Base-by-base conservation (phyloP, 2,888 invertebrate species). In the Lordiphosa fenestrarum region DNA sequence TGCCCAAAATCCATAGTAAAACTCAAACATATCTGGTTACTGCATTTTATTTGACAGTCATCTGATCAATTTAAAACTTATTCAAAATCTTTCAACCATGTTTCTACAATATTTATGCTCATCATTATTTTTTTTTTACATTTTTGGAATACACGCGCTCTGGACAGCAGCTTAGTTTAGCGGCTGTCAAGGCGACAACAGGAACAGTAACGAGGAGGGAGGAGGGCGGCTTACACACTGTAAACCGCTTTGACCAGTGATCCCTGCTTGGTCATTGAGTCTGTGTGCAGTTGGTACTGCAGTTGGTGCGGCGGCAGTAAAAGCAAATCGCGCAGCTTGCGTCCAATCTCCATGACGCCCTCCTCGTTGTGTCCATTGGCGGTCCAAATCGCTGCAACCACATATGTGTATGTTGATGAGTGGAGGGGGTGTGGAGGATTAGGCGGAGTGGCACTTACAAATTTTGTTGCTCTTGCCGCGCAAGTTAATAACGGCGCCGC, bases 401-500 rank as follows among this genome's bases (percentile, higher is more conserved):
- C 2, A 15, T n/a, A 25, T 7, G 19, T 2, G 0, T 23, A 6
- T 3, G 5, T 23, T 1, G 6, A 1, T 10, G 5, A 23, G 5
- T 36, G 21, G 15, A 30, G 15, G 1, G 3, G 19, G 39, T 10
- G 15, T 33, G 25, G 1, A 2, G 15, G n/a, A n/a, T 15, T 15
- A 15, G 1, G 2, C 15, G 39, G 7, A 13, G 19, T 9, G 6
- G 30, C 53, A 80, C 84, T 69, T 55, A 80, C 78, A 80, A 62
- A 98, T 94, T 92, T 98, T 98, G 90, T 98, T 97, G 77, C 94
- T 92, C 90, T 97, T 98, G 90, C 91, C 90, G 90, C 98, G 93
- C 80, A 98, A 93, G 91, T 98, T 98, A 62, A 98, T 96, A 74
- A 98, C 98, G 73, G 98, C 97, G 53, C 99, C 99, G 90, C 97